These are phyloP conservation scores for Cynaeus angustus DNA, from an alignment of 2,888 invertebrate species.

Conservation along the genomic window DNA sequence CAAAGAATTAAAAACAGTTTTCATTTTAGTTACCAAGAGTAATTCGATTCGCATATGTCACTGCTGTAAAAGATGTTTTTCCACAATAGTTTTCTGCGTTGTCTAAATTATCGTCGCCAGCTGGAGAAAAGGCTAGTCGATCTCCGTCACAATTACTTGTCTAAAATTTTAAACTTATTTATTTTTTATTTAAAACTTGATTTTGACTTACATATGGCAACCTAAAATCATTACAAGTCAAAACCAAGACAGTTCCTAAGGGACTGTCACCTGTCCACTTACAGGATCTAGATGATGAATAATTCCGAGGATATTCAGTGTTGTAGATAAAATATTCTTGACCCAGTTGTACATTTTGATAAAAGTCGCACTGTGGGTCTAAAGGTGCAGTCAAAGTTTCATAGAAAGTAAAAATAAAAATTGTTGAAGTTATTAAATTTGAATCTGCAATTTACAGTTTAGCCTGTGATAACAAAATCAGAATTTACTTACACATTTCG, in stretches of 20 bases:
- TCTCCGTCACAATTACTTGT: background rate
- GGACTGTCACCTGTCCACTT: constrained; percentile 73
- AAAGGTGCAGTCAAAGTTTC: constrained; percentile 55
- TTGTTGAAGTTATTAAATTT: constrained; percentile 58
- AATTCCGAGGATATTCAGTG: constrained; percentile 72
- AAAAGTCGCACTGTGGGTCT: constrained; percentile 71
- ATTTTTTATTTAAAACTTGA: too few relatives aligned
- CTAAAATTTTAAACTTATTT: background rate
- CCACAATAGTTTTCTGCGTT: background rate
- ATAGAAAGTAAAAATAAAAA: constrained; percentile 36
- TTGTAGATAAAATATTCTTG: constrained; percentile 71
- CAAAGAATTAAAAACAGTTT: too few relatives aligned
- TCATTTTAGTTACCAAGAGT: background rate
- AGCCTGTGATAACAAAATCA: background rate
- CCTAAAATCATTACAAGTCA: constrained; percentile 72
- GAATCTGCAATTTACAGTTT: background rate
- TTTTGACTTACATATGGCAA: constrained; percentile 72
- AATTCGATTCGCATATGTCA: background rate
- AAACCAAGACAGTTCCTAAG: constrained; percentile 69
- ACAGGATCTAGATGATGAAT: constrained; percentile 69
- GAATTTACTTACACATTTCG: too few relatives aligned
- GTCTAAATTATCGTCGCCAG: background rate
- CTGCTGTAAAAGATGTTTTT: background rate
- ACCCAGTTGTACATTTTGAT: constrained; percentile 68
- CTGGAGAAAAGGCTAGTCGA: background rate